phyloP scores from a whole-genome alignment of 2,797 vertebrate species.

The Gallinago nigripennis region DNA sequence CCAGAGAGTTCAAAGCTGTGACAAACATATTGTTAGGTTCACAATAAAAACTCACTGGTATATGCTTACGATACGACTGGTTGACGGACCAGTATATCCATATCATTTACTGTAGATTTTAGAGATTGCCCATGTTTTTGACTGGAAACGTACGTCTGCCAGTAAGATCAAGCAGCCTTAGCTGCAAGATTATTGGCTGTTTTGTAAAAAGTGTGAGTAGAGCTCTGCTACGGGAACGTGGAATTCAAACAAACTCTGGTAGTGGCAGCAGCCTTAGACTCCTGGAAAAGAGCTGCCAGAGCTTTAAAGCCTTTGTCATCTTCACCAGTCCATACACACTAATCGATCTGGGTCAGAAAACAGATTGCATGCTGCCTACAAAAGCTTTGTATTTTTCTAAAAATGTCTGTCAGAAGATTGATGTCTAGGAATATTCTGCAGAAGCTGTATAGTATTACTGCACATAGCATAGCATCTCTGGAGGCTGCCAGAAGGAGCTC shows the following conservation, averaged over 20 bases:
- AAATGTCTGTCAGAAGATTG: neutral
- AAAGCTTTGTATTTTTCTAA: neutral
- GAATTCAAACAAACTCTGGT: neutral
- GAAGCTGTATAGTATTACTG: neutral
- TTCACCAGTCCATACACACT: neutral
- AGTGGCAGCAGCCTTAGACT: neutral
- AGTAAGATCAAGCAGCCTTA: neutral
- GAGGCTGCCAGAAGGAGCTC: neutral
- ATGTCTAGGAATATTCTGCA: neutral
- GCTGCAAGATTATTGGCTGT: neutral
- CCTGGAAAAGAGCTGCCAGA: neutral
- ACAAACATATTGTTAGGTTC: neutral
- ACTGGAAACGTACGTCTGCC: neutral
- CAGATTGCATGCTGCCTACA: neutral
- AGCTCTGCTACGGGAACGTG: neutral
- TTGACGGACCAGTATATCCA: no score
- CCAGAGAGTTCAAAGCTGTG: neutral
- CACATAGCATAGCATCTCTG: neutral
- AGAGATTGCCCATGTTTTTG: neutral
- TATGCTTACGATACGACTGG: neutral
- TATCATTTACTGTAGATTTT: neutral
- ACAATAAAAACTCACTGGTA: neutral
- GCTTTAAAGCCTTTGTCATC: neutral
- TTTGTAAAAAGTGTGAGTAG: neutral
- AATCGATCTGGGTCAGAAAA: neutral